Evolutionary conservation across 2,888 invertebrate species (phyloP), one percentile per base, ranked within the genome.

Genomic region (Phaonia tiefii): DNA sequence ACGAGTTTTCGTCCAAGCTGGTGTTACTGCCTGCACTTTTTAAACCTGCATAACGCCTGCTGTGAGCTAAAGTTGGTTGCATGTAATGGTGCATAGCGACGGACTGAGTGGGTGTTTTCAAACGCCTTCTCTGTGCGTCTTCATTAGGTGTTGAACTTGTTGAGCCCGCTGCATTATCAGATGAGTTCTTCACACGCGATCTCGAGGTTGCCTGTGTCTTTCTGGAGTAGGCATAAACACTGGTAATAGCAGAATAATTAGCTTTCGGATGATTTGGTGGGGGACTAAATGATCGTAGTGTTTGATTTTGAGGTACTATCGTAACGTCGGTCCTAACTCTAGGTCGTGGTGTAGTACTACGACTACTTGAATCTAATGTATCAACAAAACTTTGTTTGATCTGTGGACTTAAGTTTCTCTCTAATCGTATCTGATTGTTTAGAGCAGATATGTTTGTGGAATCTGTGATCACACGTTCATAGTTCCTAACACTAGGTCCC

Each of bases 1-100:
- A 80, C 42, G 84, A 86, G 10, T 85, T 86, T 5, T 80, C 84
- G 65, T 84, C 85, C 46, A 86, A 82, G 56, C 69, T 76, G 26
- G 72, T 15, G 42, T 66, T 70, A 76, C 72, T 76, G 10, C 78
- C 58, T 10, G 73, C 56, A 13, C 54, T 72, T 22, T 75, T 82
- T 63, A 80, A 20, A 69, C 83, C 90, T 11, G 91, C 92, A 51
- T 92, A 91, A 86, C 93, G 93, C 87, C 92, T 90, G 85, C 92
- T 92, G 82, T 93, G 89, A 0, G 93, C 92, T 51, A 93, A 86
- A 25, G 93, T 93, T 0, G 93, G 93, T 82, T 92, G 92, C 93
- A 93, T 93, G 83, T 93, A 93, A 54, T 93, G 92, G 85, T 91
- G 91, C 22, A 88, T 83, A 22, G 83, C 84, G 60, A 72, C 69